Percentiles rank a stretch among this genome's conserved stretches.
Evolutionary conservation across 2,797 vertebrate species (phyloP).

Genomic region (Geotrypetes seraphini): DNA sequence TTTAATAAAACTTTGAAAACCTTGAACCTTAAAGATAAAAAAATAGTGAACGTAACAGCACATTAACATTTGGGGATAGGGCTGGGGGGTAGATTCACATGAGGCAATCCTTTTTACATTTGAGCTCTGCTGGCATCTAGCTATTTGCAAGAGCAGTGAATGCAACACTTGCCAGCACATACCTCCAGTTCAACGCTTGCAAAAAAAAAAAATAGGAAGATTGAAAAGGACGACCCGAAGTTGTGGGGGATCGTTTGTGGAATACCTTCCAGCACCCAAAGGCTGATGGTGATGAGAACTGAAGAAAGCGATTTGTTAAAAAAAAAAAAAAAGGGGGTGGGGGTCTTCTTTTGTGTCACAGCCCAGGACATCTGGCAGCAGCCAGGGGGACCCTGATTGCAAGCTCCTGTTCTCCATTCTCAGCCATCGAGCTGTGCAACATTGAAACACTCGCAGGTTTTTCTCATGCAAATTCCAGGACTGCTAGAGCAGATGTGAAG

Average conservation of each 20-base stretch:
- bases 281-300: conserved; percentile 26
- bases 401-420: conserved; percentile 56
- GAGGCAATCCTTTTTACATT: background rate
- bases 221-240: conserved; percentile 1
- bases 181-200: too few relatives aligned
- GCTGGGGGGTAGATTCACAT: too few relatives aligned
- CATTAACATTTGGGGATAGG: background rate
- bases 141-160: conserved; percentile 10
- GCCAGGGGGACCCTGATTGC: conserved; percentile 41
- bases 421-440: conserved; percentile 65
- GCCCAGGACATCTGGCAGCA: conserved; percentile 76
- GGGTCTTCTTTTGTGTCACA: conserved; percentile 49
- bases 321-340: background rate
- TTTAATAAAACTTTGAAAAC: too few relatives aligned
- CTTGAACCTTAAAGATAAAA: background rate
- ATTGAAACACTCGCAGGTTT: conserved; percentile 61
- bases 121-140: background rate
- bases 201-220: conserved; percentile 7
- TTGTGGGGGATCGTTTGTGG: conserved; percentile 15
- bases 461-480: conserved; percentile 86
- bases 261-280: conserved; percentile 12
- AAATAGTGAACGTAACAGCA: background rate
- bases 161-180: too few relatives aligned
- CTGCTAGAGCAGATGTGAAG: conserved; percentile 85
- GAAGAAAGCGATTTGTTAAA: conserved; percentile 62